phyloP scores from a whole-genome alignment of 2,888 invertebrate species.

The Diadegma fenestrale region DNA sequence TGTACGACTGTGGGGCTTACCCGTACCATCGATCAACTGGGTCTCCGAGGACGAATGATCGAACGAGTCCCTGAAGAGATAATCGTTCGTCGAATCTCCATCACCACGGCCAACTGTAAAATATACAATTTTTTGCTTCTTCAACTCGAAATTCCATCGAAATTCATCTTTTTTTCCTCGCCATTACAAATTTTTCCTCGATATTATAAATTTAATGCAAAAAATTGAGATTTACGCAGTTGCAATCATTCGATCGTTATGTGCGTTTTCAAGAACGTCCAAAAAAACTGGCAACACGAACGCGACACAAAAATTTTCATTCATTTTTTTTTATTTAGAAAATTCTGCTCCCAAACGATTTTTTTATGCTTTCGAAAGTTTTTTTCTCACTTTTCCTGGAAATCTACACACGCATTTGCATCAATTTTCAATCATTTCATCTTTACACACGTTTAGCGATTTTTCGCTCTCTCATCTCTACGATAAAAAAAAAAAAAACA shows the following conservation, averaged over 20 bases:
- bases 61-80: conserved; percentile 91
- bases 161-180: neutral
- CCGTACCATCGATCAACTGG: conserved; percentile 86
- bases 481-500: neutral
- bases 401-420: neutral
- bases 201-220: neutral
- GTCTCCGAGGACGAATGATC: conserved; percentile 94
- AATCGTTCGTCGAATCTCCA: conserved; percentile 86
- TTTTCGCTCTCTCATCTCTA: conserved; percentile 56
- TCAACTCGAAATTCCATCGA: neutral
- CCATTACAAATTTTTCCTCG: neutral
- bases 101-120: conserved; percentile 82
- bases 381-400: neutral
- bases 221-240: neutral
- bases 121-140: conserved; percentile 22
- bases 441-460: neutral
- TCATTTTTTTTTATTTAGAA: too few relatives aligned
- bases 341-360: too few relatives aligned
- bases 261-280: neutral
- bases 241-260: neutral
- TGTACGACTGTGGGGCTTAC: conserved; percentile 80
- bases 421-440: neutral
- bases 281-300: neutral
- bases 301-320: too few relatives aligned
- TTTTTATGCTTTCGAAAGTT: neutral